These are phyloP conservation scores for Garrulus glandarius DNA, from an alignment of 2,797 vertebrate genomes.

Conservation along the genomic window DNA sequence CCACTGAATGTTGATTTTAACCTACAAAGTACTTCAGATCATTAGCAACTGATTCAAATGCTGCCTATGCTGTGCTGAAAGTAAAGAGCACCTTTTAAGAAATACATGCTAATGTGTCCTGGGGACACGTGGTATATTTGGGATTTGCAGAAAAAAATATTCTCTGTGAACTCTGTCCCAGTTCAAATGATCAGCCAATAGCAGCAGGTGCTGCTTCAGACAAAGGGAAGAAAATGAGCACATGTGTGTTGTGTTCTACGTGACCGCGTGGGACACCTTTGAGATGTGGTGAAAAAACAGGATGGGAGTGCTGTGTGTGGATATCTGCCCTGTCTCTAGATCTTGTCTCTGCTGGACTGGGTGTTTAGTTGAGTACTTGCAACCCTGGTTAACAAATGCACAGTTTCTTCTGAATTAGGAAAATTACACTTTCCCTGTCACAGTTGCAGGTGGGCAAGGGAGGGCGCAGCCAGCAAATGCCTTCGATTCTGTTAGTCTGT, in stretches of 20 bases:
- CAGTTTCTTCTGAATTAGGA: background rate
- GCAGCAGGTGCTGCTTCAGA: background rate
- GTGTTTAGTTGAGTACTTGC: background rate
- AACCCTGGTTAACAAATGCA: background rate
- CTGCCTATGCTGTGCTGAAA: background rate
- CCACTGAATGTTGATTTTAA: slow-evolving; percentile 45
- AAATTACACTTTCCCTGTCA: background rate
- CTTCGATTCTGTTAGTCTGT: background rate
- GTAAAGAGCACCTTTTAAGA: background rate
- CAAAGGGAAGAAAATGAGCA: background rate
- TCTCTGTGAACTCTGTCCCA: background rate
- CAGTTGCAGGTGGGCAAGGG: accelerated
- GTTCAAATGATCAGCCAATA: background rate
- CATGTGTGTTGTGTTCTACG: accelerated
- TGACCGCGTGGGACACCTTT: background rate
- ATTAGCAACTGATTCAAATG: slow-evolving; percentile 60
- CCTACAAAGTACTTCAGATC: slow-evolving; percentile 33
- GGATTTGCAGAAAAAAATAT: background rate
- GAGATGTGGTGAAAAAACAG: background rate
- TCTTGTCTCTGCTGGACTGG: background rate
- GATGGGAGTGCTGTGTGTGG: background rate
- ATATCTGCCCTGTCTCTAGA: background rate
- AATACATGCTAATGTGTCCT: background rate
- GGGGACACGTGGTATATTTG: background rate
- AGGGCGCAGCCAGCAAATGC: background rate